Evolutionary conservation across 2,113 vertebrate genomes (phyloP).

Genomic region (Pontoporia blainvillei): DNA sequence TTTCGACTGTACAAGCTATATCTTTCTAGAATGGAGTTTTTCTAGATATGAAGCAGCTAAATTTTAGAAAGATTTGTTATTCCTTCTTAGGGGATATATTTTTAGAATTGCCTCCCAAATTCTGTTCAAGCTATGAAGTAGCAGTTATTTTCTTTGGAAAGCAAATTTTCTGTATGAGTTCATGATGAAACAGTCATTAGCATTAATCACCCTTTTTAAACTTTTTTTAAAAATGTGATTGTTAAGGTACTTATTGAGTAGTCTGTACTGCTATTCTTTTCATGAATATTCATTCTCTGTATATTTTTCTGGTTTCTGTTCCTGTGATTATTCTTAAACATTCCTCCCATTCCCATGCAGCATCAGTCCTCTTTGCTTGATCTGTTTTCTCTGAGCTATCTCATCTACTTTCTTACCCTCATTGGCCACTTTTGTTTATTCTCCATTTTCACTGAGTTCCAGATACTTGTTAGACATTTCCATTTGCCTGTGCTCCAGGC

Average conservation of each 20-base stretch:
- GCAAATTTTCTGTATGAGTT: background rate
- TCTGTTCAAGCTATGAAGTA: conserved; percentile 9
- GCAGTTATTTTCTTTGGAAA: conserved; percentile 33
- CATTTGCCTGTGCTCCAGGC: background rate
- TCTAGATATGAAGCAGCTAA: background rate
- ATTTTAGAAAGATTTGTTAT: conserved; percentile 38
- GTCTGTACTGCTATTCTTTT: background rate
- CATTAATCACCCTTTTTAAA: background rate
- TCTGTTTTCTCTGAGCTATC: background rate
- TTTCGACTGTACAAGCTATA: background rate
- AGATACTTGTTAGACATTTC: background rate
- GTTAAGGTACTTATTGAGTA: background rate
- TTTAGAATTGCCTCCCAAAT: conserved; percentile 40
- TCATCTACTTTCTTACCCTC: background rate
- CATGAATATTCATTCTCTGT: background rate
- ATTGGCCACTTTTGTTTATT: background rate
- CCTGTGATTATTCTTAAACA: background rate
- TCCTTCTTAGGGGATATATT: conserved; percentile 34
- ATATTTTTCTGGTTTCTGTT: background rate
- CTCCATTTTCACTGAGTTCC: background rate
- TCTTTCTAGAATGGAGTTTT: conserved; percentile 8
- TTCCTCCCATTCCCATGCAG: background rate
- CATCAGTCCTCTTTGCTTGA: background rate
- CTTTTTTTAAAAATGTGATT: background rate
- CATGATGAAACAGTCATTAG: background rate